Conservation (phyloP, 2,797 vertebrate genomes). For the Esox lucius region DNA sequence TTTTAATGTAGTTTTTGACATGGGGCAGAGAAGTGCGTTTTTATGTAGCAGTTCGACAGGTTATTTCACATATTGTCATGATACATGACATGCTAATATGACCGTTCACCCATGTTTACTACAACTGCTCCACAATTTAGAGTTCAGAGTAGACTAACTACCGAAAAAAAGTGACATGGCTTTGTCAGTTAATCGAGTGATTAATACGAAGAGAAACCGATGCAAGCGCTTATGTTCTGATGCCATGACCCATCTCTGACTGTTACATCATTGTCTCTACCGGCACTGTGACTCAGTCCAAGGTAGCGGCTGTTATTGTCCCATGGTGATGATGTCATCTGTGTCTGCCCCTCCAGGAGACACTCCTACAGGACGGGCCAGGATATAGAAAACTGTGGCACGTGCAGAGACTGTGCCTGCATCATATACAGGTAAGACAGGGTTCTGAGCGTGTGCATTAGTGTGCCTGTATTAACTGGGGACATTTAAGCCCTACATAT, state of each 20-base stretch:
- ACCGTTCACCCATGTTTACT: too few species aligned
- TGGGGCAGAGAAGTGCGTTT: too few species aligned
- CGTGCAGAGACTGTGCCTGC: conserved; percentile 88
- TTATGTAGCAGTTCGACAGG: too few species aligned
- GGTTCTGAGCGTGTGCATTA: not conserved
- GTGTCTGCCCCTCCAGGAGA: conserved; percentile 72
- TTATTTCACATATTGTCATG: too few species aligned
- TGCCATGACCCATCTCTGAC: conserved; percentile 2
- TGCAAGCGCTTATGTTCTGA: too few species aligned
- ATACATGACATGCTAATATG: too few species aligned
- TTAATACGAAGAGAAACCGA: too few species aligned
- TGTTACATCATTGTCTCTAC: conserved; percentile 46
- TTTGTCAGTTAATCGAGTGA: too few species aligned
- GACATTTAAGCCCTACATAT: not conserved
- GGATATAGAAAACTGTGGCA: conserved; percentile 88
- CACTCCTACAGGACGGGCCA: conserved; percentile 85
- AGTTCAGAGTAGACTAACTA: too few species aligned
- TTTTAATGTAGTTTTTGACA: too few species aligned
- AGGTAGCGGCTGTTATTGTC: not conserved
- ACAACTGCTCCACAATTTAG: too few species aligned
- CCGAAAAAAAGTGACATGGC: too few species aligned
- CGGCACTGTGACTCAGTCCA: not conserved
- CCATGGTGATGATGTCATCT: conserved; percentile 56
- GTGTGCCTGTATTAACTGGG: not conserved
- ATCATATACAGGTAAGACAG: conserved; percentile 86